Evolutionary conservation across 23 tunicate species (phyloP), one percentile per base, ranked within the genome.

Genomic region (Diplosoma virens): DNA sequence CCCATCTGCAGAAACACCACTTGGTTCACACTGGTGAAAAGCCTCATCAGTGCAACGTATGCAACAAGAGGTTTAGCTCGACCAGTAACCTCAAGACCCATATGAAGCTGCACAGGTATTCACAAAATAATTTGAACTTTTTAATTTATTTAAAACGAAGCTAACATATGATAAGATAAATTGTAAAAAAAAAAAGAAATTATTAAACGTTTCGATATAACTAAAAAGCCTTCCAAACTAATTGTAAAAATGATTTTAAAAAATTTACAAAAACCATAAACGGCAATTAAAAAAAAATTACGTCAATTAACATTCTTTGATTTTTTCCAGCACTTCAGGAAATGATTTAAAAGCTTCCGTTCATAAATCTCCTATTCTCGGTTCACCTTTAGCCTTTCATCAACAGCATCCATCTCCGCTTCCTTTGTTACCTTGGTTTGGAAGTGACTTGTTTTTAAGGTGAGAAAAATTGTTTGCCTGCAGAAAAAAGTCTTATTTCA

Each of bases 41-140:
- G 67, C 99, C 99, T 0, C 88, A 91, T 80, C 79, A 86, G 74
- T 95, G 99, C 58, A 85, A 63, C 5, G 84, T 84, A 33, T 95
- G 99, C 59, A 70, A 84, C 75, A 95, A 95, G 60, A 73, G 89
- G 17, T 95, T 95, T 71, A 95, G 89, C 63, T 89, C 96, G 17
- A 82, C 99, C 17, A 89, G 96, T 50, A 95, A 95, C 86, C 70
- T 95, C 26, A 95, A 85, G 56, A 86, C 99, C 18, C 99, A 95
- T 73, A 89, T 77, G 81, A 63, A 89, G 67, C 73, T 85, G 0
- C 99, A 95, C 74, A 67, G 74, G 74, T 67, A 21, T 14, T 7
- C 9, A 41, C 9, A 41, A 41, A 41, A 7, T 14, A 41, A 14
- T 56, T 56, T 56, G 22, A n/a, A 6, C 5, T n/a, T 18, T n/a